Evolutionary conservation across 2,113 vertebrate genomes (phyloP).

Genomic region (Leptodactylus fuscus): DNA sequence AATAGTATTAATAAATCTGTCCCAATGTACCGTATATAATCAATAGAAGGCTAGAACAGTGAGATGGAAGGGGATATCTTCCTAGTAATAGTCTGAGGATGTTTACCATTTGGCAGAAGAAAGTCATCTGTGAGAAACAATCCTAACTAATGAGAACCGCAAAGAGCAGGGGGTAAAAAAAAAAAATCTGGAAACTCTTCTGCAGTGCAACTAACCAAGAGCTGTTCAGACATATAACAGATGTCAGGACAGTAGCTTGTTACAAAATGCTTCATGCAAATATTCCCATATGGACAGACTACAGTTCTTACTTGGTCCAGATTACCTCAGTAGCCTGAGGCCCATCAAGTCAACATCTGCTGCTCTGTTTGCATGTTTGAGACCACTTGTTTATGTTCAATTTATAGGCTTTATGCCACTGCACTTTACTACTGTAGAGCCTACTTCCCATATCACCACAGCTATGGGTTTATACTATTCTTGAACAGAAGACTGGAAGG

Average conservation of each 20-base stretch:
- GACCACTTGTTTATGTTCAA: slow-evolving; percentile 29
- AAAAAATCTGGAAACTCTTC: not conserved
- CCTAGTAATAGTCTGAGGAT: not conserved
- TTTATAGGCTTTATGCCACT: not conserved
- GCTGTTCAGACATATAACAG: slow-evolving; percentile 12
- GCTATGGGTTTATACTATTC: not conserved
- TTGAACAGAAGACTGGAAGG: not conserved
- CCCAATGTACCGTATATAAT: too few species aligned
- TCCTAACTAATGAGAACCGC: not conserved
- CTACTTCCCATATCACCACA: not conserved
- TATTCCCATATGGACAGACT: slow-evolving; percentile 36
- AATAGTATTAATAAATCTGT: too few species aligned
- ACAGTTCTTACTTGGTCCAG: slow-evolving; percentile 15
- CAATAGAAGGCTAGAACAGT: too few species aligned
- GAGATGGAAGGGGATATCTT: not conserved
- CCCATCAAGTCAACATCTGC: slow-evolving; percentile 22
- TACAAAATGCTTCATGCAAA: slow-evolving; percentile 41
- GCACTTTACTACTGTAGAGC: not conserved
- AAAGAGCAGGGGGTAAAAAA: not conserved
- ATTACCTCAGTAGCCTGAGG: slow-evolving; percentile 19
- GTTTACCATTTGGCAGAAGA: not conserved
- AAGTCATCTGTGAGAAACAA: not conserved
- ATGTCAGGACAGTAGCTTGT: slow-evolving; percentile 28
- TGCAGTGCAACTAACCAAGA: not conserved
- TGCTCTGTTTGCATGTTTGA: not conserved